Conservation (phyloP, 2,113 vertebrate species). For the Morone saxatilis region DNA sequence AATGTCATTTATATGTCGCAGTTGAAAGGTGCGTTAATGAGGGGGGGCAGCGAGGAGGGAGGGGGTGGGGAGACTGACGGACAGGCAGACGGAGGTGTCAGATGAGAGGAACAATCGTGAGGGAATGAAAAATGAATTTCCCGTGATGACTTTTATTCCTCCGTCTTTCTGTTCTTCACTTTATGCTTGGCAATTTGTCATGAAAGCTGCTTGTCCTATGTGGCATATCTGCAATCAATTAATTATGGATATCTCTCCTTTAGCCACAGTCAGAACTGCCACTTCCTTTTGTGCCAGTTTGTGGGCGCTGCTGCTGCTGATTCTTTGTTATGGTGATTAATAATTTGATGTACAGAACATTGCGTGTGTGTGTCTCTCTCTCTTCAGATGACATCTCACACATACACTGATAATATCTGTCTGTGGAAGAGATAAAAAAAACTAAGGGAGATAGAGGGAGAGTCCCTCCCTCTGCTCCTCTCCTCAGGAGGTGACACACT, state of each 20-base stretch:
- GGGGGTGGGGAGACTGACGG: slow-evolving; percentile 13
- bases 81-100: slow-evolving; percentile 41
- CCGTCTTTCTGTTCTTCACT: slow-evolving; percentile 49
- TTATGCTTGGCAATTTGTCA: slow-evolving; percentile 54
- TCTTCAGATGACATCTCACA: slow-evolving; percentile 40
- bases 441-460: slow-evolving; percentile 7
- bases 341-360: slow-evolving; percentile 47
- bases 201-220: slow-evolving; percentile 42
- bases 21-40: slow-evolving; percentile 71
- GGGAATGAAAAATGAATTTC: slow-evolving; percentile 49
- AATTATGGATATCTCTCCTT: slow-evolving; percentile 61
- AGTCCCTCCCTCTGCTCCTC: slow-evolving; percentile 58
- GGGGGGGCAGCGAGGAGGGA: neutral
- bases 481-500: slow-evolving; percentile 78
- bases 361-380: neutral
- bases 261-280: slow-evolving; percentile 44
- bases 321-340: slow-evolving; percentile 60
- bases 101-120: slow-evolving; percentile 14
- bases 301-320: slow-evolving; percentile 31
- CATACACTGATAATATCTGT: slow-evolving; percentile 55
- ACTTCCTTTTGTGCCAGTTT: slow-evolving; percentile 46
- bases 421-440: slow-evolving; percentile 37
- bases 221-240: slow-evolving; percentile 54
- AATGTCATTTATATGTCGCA: slow-evolving; percentile 71
- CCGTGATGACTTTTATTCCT: slow-evolving; percentile 40